phyloP scores from a whole-genome alignment of 2,888 invertebrate species.

The Agapostemon virescens region DNA sequence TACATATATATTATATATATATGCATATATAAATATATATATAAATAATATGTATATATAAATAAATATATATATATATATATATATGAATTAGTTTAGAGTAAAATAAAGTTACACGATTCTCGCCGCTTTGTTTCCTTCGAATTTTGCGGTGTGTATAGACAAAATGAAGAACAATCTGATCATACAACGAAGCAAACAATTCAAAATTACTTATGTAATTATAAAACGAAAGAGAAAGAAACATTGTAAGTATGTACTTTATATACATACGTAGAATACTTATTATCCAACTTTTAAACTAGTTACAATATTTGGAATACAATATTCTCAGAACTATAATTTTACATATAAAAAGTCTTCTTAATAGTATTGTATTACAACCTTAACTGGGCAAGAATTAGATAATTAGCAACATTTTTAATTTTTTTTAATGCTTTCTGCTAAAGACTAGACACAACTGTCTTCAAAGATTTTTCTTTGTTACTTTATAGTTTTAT shows the following conservation, averaged over 20 bases:
- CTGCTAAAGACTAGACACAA: conserved; percentile 56
- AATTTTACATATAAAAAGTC: conserved; percentile 68
- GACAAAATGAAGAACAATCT: conserved; percentile 17
- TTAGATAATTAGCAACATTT: conserved; percentile 57
- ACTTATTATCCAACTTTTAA: conserved; percentile 60
- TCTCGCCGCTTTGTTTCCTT: conserved; percentile 19
- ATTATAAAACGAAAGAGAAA: conserved; percentile 30
- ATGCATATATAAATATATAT: too few species aligned
- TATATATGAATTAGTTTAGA: conserved; percentile 43
- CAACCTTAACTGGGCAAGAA: conserved; percentile 65
- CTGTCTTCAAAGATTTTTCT: conserved; percentile 46
- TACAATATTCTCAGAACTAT: conserved; percentile 61
- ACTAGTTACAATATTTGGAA: conserved; percentile 60
- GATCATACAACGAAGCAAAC: conserved; percentile 30
- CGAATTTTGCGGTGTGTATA: conserved; percentile 20
- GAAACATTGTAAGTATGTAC: conserved; percentile 40
- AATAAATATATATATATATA: too few species aligned
- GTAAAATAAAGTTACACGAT: conserved; percentile 42
- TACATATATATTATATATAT: too few species aligned
- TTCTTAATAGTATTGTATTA: conserved; percentile 66
- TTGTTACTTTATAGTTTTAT: conserved; percentile 31
- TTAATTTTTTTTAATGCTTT: conserved; percentile 46
- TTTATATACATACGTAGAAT: conserved; percentile 40
- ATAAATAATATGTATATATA: too few species aligned
- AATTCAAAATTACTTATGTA: conserved; percentile 30